Conservation (phyloP, 2,888 invertebrate species). For the Enoplolaimus lenunculus region DNA sequence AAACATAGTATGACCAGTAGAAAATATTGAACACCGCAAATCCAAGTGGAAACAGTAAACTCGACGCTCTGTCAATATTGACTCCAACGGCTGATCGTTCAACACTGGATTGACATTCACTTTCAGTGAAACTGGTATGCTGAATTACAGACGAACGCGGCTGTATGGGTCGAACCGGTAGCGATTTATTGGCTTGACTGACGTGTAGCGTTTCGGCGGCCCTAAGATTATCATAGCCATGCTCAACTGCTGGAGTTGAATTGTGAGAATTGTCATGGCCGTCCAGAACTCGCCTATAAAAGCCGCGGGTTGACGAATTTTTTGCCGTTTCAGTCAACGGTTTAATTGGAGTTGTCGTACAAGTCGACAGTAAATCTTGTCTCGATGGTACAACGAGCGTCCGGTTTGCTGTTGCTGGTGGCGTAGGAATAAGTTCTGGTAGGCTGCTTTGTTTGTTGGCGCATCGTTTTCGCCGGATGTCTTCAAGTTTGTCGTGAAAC, state of each 20-base stretch:
- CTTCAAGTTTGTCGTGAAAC: constrained; percentile 18
- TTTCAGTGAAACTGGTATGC: too few species aligned
- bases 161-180: too few species aligned
- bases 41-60: constrained; percentile 20
- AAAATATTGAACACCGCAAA: constrained; percentile 36
- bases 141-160: background rate
- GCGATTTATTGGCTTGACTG: background rate
- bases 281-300: background rate
- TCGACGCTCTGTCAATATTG: constrained; percentile 19
- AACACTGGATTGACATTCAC: background rate
- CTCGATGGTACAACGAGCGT: background rate
- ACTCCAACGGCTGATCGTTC: constrained; percentile 14
- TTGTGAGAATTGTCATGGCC: background rate
- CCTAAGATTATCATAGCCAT: background rate
- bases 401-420: background rate
- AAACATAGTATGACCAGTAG: constrained; percentile 38
- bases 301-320: background rate
- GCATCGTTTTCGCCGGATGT: constrained; percentile 14
- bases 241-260: background rate
- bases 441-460: background rate
- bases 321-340: too few species aligned
- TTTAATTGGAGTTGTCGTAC: too few species aligned
- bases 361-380: too few species aligned
- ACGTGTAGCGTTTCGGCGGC: background rate
- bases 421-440: background rate